Conservation (phyloP, 1,140 invertebrate species). For the Lamellibrachia luymesi region DNA sequence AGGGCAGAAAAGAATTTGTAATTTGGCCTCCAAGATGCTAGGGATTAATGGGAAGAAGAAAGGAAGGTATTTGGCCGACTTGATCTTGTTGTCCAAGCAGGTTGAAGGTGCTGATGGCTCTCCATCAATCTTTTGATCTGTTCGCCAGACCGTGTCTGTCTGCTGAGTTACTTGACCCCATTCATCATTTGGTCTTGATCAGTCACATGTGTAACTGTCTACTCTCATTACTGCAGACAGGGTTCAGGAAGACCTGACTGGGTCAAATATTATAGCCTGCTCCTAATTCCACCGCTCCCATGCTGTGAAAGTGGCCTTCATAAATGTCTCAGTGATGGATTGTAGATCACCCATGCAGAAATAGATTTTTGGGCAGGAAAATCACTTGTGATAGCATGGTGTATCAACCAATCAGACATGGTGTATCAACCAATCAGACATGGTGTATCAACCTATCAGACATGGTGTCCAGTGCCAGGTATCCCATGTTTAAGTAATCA, state of each 20-base stretch:
- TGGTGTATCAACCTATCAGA: background rate
- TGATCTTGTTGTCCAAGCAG: background rate
- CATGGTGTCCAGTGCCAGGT: background rate
- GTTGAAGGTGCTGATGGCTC: background rate
- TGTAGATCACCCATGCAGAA: background rate
- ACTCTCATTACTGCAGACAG: background rate
- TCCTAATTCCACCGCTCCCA: background rate
- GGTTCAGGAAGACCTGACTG: background rate
- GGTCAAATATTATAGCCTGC: background rate
- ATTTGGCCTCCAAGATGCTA: no score
- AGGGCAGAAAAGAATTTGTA: no score
- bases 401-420: no score
- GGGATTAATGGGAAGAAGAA: no score
- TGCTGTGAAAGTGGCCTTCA: background rate
- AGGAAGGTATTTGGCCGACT: background rate
- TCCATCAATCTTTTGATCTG: background rate
- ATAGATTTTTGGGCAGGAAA: background rate
- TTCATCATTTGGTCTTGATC: background rate
- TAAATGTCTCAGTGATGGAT: background rate
- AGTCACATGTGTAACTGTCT: background rate
- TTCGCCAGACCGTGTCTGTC: background rate
- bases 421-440: background rate
- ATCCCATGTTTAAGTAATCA: background rate
- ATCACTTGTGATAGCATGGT: background rate
- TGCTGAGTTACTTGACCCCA: background rate